Conservation (phyloP, 1,140 invertebrate genomes). For the Propsilocerus akamusi region DNA sequence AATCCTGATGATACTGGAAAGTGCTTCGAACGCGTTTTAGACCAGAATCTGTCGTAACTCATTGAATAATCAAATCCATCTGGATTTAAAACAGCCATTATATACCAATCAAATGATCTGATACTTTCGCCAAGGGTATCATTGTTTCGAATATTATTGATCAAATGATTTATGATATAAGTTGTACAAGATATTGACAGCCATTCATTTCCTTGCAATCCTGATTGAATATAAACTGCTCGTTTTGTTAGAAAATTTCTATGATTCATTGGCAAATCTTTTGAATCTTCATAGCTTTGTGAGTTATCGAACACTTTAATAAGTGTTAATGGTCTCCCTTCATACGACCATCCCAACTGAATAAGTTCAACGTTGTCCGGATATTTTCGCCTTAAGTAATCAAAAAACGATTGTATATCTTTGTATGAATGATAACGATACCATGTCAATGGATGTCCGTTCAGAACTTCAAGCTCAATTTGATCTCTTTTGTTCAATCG, state of each 20-base stretch:
- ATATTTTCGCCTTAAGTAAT: slow-evolving; percentile 44
- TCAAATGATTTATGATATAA: slow-evolving; percentile 12
- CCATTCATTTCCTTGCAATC: background rate
- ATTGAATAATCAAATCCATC: slow-evolving; percentile 67
- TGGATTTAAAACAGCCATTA: slow-evolving; percentile 60
- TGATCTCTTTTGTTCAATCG: slow-evolving; percentile 36
- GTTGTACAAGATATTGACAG: slow-evolving; percentile 4
- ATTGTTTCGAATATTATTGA: slow-evolving; percentile 15
- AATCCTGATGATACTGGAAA: slow-evolving; percentile 12
- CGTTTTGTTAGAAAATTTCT: too few species aligned
- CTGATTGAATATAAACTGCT: background rate
- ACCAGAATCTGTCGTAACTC: slow-evolving; percentile 54
- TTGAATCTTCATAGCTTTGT: background rate
- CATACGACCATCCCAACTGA: slow-evolving; percentile 48
- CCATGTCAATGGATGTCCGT: slow-evolving; percentile 49
- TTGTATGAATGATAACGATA: slow-evolving; percentile 44
- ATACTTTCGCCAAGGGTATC: background rate
- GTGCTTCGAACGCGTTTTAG: slow-evolving; percentile 48
- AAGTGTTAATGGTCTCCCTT: slow-evolving; percentile 46
- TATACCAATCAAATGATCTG: slow-evolving; percentile 48
- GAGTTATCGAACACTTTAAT: slow-evolving; percentile 29
- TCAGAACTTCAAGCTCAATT: slow-evolving; percentile 28
- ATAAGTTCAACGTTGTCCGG: slow-evolving; percentile 39
- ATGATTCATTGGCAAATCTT: too few species aligned
- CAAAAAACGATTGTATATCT: slow-evolving; percentile 44